Percentiles rank a stretch among this genome's conserved stretches.
Evolutionary conservation across 2,797 vertebrate species (phyloP).

Genomic region (Emydoidea blandingii): DNA sequence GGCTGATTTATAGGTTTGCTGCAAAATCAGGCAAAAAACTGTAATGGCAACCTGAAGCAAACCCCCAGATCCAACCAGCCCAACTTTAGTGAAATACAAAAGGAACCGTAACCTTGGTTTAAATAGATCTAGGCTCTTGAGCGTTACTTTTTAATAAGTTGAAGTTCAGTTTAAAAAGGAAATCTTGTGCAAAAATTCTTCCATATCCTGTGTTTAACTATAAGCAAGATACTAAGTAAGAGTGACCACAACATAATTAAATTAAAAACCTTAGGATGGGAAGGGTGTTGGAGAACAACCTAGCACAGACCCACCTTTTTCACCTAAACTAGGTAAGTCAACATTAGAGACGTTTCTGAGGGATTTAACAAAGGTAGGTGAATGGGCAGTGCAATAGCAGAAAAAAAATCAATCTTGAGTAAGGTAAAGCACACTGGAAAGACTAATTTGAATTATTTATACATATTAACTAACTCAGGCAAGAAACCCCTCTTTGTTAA

Average conservation of each 20-base stretch:
- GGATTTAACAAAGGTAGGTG: conserved; percentile 22
- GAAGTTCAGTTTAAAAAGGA: conserved; percentile 59
- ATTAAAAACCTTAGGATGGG: not conserved
- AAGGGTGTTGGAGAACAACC: not conserved
- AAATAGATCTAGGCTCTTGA: not conserved
- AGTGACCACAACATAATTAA: conserved; percentile 13
- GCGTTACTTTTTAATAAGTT: conserved; percentile 18
- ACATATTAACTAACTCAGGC: not conserved
- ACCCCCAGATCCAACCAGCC: too few species aligned
- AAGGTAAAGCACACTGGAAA: not conserved
- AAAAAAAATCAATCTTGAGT: not conserved
- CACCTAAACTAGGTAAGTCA: conserved; percentile 33
- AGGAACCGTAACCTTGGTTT: too few species aligned
- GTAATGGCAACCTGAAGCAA: too few species aligned
- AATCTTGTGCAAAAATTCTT: conserved; percentile 37
- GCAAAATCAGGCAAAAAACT: conserved; percentile 18
- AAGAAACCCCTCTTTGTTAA: conserved; percentile 34
- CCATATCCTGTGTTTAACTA: conserved; percentile 22
- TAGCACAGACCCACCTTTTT: not conserved
- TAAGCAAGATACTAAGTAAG: conserved; percentile 54
- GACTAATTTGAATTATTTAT: conserved; percentile 12
- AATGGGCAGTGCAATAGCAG: conserved; percentile 8
- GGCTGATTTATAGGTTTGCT: not conserved
- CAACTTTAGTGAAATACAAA: too few species aligned
- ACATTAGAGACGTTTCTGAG: conserved; percentile 23